Conservation (phyloP, 2,797 vertebrate species). For the Dermochelys coriacea region DNA sequence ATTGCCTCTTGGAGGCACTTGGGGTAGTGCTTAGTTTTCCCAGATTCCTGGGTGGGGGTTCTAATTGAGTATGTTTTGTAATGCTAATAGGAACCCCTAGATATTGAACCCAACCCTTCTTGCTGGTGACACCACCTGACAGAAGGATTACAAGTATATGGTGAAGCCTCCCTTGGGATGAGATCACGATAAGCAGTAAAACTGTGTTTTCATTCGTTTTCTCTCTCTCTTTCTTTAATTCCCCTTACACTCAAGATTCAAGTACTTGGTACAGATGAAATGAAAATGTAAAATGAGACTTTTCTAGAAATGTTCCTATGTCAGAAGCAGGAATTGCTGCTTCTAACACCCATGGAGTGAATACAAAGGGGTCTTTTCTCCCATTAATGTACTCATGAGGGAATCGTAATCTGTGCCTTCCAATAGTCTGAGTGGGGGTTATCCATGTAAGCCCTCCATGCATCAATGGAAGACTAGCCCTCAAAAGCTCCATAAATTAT, state of each 20-base stretch:
- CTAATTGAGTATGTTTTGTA: neutral
- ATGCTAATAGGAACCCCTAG: neutral
- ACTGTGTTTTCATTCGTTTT: neutral
- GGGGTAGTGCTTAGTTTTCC: neutral
- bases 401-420: neutral
- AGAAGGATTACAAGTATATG: neutral
- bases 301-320: neutral
- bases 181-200: neutral
- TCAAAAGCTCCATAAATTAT: neutral
- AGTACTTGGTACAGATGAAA: neutral
- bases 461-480: neutral
- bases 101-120: neutral
- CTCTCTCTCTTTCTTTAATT: neutral
- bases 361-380: neutral
- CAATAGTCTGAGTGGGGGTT: neutral
- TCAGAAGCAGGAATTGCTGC: neutral
- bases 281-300: neutral
- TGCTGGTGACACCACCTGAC: neutral
- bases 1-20: neutral
- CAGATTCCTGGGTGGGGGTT: neutral
- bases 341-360: accelerated
- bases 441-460: neutral
- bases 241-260: neutral
- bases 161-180: neutral
- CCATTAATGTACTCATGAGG: neutral